These are phyloP conservation scores for Zeus faber DNA, from an alignment of 2,113 vertebrate species.

Conservation along the genomic window DNA sequence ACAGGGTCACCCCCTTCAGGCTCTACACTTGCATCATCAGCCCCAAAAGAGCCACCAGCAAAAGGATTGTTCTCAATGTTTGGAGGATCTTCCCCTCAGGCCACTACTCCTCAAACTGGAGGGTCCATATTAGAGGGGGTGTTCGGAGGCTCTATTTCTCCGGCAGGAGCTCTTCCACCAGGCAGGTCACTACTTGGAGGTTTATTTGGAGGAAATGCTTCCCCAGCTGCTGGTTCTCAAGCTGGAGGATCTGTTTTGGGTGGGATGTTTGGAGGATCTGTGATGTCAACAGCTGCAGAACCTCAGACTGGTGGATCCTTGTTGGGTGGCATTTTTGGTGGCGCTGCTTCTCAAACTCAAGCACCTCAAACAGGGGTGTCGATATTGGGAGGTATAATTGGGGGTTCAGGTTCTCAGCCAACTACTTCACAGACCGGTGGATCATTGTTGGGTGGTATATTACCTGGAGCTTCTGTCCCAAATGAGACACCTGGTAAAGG, in stretches of 20 bases:
- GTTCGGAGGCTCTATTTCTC: conserved; percentile 26
- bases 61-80: conserved; percentile 63
- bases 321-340: conserved; percentile 36
- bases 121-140: conserved; percentile 4
- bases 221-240: conserved; percentile 50
- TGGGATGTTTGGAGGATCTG: conserved; percentile 54
- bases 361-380: conserved; percentile 41
- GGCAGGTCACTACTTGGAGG: conserved; percentile 55
- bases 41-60: conserved; percentile 34
- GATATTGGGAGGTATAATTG: conserved; percentile 51
- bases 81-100: conserved; percentile 35
- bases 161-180: conserved; percentile 36
- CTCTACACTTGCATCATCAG: conserved; percentile 20
- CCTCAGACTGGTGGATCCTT: conserved; percentile 33
- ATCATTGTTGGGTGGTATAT: conserved; percentile 41
- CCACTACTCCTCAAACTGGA: conserved; percentile 26
- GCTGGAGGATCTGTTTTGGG: conserved; percentile 59
- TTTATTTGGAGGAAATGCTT: conserved; percentile 58
- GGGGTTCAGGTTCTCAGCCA: conserved; percentile 44
- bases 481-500: conserved; percentile 52
- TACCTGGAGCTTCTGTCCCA: conserved; percentile 41
- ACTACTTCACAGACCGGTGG: conserved; percentile 34
- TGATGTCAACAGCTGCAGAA: conserved; percentile 21
- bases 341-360: conserved; percentile 31
- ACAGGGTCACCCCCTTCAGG: conserved; percentile 13